Evolutionary conservation across 2,888 invertebrate genomes (phyloP), one percentile per base, ranked within the genome.

Genomic region (Rhorus exstirpatorius): DNA sequence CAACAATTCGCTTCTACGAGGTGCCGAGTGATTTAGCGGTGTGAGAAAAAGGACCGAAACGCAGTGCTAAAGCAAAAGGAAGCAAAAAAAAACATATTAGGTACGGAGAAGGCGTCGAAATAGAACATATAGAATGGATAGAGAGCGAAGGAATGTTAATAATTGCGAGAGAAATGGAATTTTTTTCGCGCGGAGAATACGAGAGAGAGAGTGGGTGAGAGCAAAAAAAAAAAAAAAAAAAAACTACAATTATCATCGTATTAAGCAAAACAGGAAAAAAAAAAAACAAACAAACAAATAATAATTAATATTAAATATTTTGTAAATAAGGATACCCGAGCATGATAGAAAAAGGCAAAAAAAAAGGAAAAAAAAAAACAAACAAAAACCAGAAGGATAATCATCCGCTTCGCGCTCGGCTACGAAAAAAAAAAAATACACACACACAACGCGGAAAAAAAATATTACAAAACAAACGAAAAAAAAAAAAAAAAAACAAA

Each of bases 271-370:
- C 70, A 82, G 70, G 83, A 86, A 86, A 87, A 88, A 82, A 72
- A 61, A 60, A 49, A n/a, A n/a, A n/a, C n/a, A n/a, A n/a, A n/a
- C n/a, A n/a, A n/a, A n/a, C n/a, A n/a, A n/a, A n/a, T n/a, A 60
- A 44, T 21, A 65, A 65, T 26, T 70, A 70, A 70, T 70, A 70
- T 44, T 55, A 65, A 31, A 87, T 85, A 87, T 90, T 90, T 91
- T 92, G 92, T 92, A 92, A 90, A 92, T 92, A 92, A 87, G 88
- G 87, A 87, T 88, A 60, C 60, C 65, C 24, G 90, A 89, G 89
- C 87, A 91, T 89, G 88, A n/a, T n/a, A n/a, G n/a, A n/a, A n/a
- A n/a, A 38, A 19, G 53, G 8, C 14, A 31, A 60, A 46, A 67
- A 67, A 67, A 71, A 71, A 71, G 21, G 17, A 24, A 72, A 60